Conservation (phyloP, 2,888 invertebrate genomes). For the Orchesella flavescens region DNA sequence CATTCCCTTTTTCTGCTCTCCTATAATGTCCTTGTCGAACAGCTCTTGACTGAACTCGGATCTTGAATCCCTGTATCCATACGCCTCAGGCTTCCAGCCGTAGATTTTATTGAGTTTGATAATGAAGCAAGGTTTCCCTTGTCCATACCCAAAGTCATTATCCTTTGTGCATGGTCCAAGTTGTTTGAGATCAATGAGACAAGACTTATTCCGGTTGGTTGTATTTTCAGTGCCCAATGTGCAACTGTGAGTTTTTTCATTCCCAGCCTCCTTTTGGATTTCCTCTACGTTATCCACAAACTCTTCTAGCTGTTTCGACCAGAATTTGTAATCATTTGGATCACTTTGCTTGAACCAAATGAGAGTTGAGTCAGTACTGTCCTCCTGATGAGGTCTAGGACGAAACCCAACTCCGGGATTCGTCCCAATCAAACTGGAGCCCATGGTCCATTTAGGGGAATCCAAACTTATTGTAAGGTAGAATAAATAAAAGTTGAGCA, state of each 20-base stretch:
- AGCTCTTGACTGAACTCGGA: conserved; percentile 77
- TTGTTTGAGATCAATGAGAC: conserved; percentile 82
- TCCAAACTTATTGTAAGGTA: conserved; percentile 90
- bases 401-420: conserved; percentile 97
- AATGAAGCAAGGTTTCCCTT: conserved; percentile 94
- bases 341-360: conserved; percentile 88
- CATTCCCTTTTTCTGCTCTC: conserved; percentile 72
- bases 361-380: conserved; percentile 95
- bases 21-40: conserved; percentile 70
- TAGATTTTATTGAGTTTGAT: conserved; percentile 98
- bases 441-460: conserved; percentile 92
- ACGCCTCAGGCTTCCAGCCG: conserved; percentile 86
- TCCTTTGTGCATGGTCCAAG: conserved; percentile 86
- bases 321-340: conserved; percentile 83
- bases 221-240: conserved; percentile 77
- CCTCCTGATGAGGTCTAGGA: conserved; percentile 91
- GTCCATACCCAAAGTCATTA: conserved; percentile 89
- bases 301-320: conserved; percentile 84
- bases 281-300: conserved; percentile 80
- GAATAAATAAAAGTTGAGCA: conserved; percentile 94
- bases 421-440: conserved; percentile 88
- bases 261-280: conserved; percentile 78
- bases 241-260: conserved; percentile 75
- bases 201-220: conserved; percentile 74
- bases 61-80: conserved; percentile 74